Evolutionary conservation across 2,888 invertebrate genomes (phyloP).

Genomic region (Lamproptera curius): DNA sequence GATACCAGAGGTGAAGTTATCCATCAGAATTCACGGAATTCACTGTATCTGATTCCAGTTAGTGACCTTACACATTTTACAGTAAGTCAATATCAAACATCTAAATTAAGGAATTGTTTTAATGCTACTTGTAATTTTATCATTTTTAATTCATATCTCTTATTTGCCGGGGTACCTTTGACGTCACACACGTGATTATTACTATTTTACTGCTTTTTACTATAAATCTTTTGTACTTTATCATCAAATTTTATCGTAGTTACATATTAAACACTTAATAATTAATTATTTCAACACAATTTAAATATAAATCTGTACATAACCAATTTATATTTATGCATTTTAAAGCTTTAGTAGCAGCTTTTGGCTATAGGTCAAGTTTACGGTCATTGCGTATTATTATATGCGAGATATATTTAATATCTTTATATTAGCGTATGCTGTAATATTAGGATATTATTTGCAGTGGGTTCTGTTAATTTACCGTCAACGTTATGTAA

Average conservation of each 20-base stretch:
- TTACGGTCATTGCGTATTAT: constrained; percentile 40
- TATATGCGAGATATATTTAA: constrained; percentile 7
- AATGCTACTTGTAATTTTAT: constrained; percentile 5
- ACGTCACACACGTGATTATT: constrained; percentile 49
- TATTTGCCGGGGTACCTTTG: constrained; percentile 52
- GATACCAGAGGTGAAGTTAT: constrained; percentile 50
- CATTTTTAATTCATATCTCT: constrained; percentile 13
- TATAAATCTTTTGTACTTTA: constrained; percentile 23
- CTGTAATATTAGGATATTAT: neutral
- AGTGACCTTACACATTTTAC: constrained; percentile 48
- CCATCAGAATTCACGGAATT: constrained; percentile 53
- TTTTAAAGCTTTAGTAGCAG: constrained; percentile 40
- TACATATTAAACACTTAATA: neutral
- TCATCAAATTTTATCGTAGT: neutral
- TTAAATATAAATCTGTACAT: neutral
- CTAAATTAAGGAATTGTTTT: constrained; percentile 21
- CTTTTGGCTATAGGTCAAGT: constrained; percentile 61
- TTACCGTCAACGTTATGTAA: constrained; percentile 63
- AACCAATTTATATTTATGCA: constrained; percentile 4
- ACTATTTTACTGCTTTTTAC: constrained; percentile 30
- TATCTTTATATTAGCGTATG: neutral
- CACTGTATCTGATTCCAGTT: constrained; percentile 46
- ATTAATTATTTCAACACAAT: neutral
- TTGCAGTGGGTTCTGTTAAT: constrained; percentile 28
- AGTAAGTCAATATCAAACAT: constrained; percentile 47